These are phyloP conservation scores for Bos javanicus DNA, from an alignment of 2,113 vertebrate genomes.

Conservation along the genomic window DNA sequence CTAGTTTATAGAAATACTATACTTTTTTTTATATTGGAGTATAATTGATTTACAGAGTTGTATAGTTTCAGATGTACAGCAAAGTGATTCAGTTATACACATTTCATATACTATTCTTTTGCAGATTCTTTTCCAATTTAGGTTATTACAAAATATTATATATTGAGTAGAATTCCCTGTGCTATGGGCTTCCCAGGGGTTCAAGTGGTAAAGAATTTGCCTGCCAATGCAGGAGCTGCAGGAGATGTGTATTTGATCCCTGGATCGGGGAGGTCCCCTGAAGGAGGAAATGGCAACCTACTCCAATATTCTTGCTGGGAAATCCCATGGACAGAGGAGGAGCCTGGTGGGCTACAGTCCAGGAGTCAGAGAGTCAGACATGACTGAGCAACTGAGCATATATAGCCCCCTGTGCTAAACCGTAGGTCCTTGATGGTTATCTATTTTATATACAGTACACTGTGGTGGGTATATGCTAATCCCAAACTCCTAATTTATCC, in stretches of 20 bases:
- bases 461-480: neutral
- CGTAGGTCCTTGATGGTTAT: neutral
- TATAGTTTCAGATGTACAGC: neutral
- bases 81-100: neutral
- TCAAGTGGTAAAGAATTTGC: neutral
- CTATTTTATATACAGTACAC: neutral
- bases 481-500: neutral
- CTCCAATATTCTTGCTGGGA: neutral
- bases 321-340: neutral
- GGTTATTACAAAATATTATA: neutral
- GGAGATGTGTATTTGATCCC: neutral
- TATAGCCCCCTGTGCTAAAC: neutral
- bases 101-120: neutral
- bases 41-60: neutral
- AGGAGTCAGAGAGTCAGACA: neutral
- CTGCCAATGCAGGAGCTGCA: neutral
- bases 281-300: neutral
- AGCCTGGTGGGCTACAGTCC: neutral
- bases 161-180: neutral
- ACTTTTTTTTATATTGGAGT: neutral
- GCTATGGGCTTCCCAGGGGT: neutral
- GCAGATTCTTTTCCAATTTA: neutral
- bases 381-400: neutral
- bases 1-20: neutral
- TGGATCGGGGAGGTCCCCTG: neutral